Evolutionary conservation across 2,888 invertebrate genomes (phyloP).

Genomic region (Cosmia trapezina): DNA sequence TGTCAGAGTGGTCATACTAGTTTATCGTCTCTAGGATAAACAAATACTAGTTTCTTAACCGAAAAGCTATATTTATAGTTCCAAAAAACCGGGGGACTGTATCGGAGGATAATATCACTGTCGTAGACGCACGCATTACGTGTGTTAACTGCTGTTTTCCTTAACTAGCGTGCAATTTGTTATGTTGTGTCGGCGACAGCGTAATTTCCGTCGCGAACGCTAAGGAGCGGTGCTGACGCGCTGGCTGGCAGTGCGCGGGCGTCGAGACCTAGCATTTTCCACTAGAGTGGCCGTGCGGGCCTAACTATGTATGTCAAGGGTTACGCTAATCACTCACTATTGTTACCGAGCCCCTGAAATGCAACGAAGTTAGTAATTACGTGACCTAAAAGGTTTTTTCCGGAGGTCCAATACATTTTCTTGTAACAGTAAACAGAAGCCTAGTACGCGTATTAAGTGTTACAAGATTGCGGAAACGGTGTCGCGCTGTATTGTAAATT

Average conservation of each 20-base stretch:
- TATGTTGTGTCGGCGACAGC: constrained; percentile 58
- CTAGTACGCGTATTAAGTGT: constrained; percentile 43
- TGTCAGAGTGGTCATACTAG: neutral
- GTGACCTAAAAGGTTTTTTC: constrained; percentile 67
- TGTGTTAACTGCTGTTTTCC: constrained; percentile 37
- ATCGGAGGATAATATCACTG: constrained; percentile 10
- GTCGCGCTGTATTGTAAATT: constrained; percentile 74
- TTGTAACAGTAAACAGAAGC: constrained; percentile 31
- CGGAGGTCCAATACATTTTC: constrained; percentile 36
- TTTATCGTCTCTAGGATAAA: neutral
- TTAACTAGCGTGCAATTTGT: constrained; percentile 32
- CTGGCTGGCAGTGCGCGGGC: constrained; percentile 71
- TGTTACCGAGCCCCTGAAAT: constrained; percentile 85
- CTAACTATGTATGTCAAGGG: constrained; percentile 88
- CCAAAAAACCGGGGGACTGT: neutral
- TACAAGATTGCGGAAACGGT: constrained; percentile 84
- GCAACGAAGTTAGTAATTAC: constrained; percentile 69
- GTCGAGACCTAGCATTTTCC: constrained; percentile 87
- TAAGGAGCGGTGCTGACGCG: constrained; percentile 64
- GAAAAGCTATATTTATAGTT: neutral
- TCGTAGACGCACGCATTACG: neutral
- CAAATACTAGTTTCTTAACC: neutral
- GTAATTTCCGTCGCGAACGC: constrained; percentile 70
- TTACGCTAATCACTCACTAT: constrained; percentile 86
- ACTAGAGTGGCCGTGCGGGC: constrained; percentile 84